Evolutionary conservation across 2,113 vertebrate species (phyloP), one percentile per base, ranked within the genome.

Genomic region (Marcusenius ussheri): DNA sequence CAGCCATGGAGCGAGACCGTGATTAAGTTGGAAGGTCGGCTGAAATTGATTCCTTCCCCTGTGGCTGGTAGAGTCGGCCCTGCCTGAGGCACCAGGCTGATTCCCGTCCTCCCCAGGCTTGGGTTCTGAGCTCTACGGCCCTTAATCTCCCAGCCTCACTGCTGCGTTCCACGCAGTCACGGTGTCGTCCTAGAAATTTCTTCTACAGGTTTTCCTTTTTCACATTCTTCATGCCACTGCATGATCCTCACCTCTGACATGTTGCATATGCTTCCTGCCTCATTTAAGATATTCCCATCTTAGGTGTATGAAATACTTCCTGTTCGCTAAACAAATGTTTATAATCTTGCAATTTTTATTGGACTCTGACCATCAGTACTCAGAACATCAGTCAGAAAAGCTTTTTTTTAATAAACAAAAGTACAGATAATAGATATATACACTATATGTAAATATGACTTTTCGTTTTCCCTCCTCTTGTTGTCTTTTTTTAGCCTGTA

Each of bases 1-100:
- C 83, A 17, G 89, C 92, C 56, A 90, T 58, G 88, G 90, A 91
- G 90, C 88, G 91, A 94, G 93, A 31, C 90, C 92, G 92, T 94
- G 94, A 96, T 96, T 95, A 95, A 95, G 94, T 94, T 93, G 93
- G 94, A 95, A 95, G 95, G 95, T 96, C 95, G 95, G 93, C 92
- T 93, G 93, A 95, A 96, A 96, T 95, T 95, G 95, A 95, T 95
- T 94, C 91, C 90, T 92, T 94, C 90, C 94, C 93, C 93, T 62
- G 89, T 0, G 91, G 93, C 90, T 89, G 92, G 90, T 88, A 92
- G 93, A 93, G 70, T 90, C 86, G 91, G 91, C 91, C 93, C 90
- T 91, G 91, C 90, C 88, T 50, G 89, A 90, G 94, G 92, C 91
- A 70, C 42, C 92, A 90, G 90, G 88, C 92, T 91, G 92, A 93